Conservation (phyloP, 2,797 vertebrate species). For the Falco cherrug region DNA sequence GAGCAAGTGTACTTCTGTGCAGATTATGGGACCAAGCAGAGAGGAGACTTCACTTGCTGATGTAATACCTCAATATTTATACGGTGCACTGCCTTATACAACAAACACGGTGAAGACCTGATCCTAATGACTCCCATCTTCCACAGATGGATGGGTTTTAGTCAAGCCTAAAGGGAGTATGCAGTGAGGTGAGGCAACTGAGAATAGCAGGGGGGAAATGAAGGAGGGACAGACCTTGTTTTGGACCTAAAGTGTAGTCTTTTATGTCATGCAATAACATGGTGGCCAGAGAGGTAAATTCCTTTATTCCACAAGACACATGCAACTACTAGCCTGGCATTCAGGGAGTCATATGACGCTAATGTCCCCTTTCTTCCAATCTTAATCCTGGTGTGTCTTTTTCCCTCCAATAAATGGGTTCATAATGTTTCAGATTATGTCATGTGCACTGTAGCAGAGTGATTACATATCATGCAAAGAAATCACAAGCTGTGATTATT, state of each 20-base stretch:
- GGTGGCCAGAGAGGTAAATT: neutral
- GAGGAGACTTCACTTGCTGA: neutral
- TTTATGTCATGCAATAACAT: neutral
- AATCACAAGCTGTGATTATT: constrained; percentile 13
- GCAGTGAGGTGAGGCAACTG: neutral
- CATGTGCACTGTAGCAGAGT: neutral
- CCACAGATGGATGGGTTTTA: neutral
- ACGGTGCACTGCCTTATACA: neutral
- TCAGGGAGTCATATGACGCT: neutral
- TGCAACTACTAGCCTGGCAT: neutral
- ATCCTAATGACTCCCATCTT: neutral
- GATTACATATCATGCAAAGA: neutral
- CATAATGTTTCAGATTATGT: neutral
- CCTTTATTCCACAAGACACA: neutral
- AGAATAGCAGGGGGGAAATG: neutral
- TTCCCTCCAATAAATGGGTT: neutral
- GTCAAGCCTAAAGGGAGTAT: neutral
- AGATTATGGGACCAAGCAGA: neutral
- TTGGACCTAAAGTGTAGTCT: neutral
- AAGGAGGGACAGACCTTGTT: neutral
- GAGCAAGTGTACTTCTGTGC: neutral
- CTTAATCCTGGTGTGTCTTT: neutral
- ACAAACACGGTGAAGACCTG: neutral
- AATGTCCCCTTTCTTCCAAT: neutral
- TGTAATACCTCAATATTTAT: neutral